Conservation (phyloP, 2,797 vertebrate species). For the Passerculus sandwichensis region DNA sequence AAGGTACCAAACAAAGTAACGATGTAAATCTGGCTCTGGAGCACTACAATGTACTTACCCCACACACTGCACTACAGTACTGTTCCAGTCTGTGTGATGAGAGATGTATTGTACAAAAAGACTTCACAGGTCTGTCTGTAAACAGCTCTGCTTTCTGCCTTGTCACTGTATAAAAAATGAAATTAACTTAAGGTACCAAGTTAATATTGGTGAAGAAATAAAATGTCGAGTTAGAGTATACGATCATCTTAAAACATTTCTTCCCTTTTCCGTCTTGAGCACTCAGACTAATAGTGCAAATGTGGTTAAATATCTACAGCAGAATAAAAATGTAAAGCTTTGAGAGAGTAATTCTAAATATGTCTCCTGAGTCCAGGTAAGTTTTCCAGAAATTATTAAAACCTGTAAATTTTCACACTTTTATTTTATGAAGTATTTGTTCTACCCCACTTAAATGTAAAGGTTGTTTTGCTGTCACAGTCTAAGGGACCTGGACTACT, state of each 20-base stretch:
- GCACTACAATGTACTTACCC: not conserved
- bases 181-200: not conserved
- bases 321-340: not conserved
- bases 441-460: not conserved
- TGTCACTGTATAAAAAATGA: not conserved
- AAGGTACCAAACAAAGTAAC: not conserved
- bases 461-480: not conserved
- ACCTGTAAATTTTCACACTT: not conserved
- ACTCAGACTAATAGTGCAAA: not conserved
- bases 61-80: not conserved
- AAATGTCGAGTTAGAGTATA: not conserved
- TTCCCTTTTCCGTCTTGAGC: not conserved
- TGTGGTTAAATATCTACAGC: not conserved
- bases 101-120: not conserved
- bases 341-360: not conserved
- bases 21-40: not conserved
- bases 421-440: not conserved
- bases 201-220: constrained; percentile 1
- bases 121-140: not conserved
- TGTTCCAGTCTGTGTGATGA: not conserved
- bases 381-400: not conserved
- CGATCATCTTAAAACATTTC: not conserved
- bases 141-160: not conserved
- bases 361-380: not conserved
- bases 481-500: not conserved